Percentiles rank a stretch among this genome's conserved stretches.
phyloP scores from a whole-genome alignment of 2,888 invertebrate species.

The Apotomis turbidana region DNA sequence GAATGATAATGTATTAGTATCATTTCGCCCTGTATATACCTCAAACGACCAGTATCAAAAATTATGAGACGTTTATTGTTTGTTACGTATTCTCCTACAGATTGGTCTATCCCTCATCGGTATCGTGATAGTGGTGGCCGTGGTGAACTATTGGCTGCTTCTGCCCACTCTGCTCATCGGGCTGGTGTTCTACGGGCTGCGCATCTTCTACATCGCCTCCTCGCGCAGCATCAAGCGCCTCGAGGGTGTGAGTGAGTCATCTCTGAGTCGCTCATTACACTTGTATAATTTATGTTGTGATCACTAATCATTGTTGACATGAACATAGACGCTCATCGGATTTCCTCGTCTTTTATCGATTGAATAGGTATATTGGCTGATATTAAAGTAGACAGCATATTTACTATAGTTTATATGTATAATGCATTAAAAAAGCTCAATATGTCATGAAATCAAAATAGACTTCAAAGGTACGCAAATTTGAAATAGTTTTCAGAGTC shows the following conservation, averaged over 20 bases:
- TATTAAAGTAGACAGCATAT: too few species aligned
- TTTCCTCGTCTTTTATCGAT: neutral
- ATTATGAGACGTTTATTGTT: too few species aligned
- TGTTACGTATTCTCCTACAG: slow-evolving; percentile 66
- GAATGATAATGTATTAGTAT: too few species aligned
- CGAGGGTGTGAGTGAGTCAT: slow-evolving; percentile 91
- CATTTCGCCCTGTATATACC: too few species aligned
- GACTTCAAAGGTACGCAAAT: too few species aligned
- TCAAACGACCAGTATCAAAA: too few species aligned
- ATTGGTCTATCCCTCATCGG: slow-evolving; percentile 92
- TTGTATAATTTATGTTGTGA: slow-evolving; percentile 24
- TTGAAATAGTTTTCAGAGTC: too few species aligned
- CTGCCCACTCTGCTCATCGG: slow-evolving; percentile 88
- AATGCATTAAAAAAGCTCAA: too few species aligned
- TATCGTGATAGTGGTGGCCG: slow-evolving; percentile 89
- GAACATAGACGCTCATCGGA: neutral
- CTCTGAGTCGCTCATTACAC: slow-evolving; percentile 57
- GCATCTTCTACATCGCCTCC: slow-evolving; percentile 90
- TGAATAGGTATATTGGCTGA: too few species aligned
- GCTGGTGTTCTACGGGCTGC: slow-evolving; percentile 88
- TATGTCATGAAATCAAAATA: too few species aligned
- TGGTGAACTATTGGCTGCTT: slow-evolving; percentile 89
- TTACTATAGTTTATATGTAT: too few species aligned
- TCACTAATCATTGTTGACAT: neutral
- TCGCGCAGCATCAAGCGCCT: slow-evolving; percentile 92